Evolutionary conservation across 2,113 vertebrate genomes (phyloP), one percentile per base, ranked within the genome.

Genomic region (Eonycteris spelaea): DNA sequence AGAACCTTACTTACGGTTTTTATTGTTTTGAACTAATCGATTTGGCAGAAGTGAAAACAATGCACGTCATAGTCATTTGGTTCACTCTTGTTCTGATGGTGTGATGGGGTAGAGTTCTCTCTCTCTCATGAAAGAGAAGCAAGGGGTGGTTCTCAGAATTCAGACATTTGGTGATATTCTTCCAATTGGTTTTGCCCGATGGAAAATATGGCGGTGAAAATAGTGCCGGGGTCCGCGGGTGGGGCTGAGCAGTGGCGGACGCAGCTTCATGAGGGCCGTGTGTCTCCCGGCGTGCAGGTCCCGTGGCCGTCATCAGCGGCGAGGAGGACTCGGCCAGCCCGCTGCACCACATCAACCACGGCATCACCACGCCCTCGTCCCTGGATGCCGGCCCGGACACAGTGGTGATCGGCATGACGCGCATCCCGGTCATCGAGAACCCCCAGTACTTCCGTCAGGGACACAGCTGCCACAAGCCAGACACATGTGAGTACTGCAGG

Each of bases 261-360:
- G 57, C 7, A 43, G 24, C 21, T 9, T 96, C 73, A 85, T 38
- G 7, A 0, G 9, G 24, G 11, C 67, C 0, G 0, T 85, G 22
- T 97, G 89, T 68, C 40, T 30, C 96, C 0, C 92, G 70, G 45
- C 75, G 28, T 75, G 61, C 97, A 99, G 99, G 99, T 96, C 99
- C 99, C 0, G 99, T 99, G 84, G 99, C 99, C 26, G 99, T 99
- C 97, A 99, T 99, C 98, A 99, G 99, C 3, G 99, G 99, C 0
- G 99, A 99, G 98, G 99, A 99, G 98, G 99, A 99, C 98, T 99
- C 99, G 0, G 99, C 99, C 95, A 99, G 99, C 88, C 99, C 99
- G 10, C 99, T 99, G 28, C 99, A 99, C 98, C 99, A 99, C 82
- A 99, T 99, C 98, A 99, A 99, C 98, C 99, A 99, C 0, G 99